A percentile compares a stretch with the other conserved stretches of the same genome.
Evolutionary conservation across 2,797 vertebrate genomes (phyloP).

Genomic region (Dermochelys coriacea): DNA sequence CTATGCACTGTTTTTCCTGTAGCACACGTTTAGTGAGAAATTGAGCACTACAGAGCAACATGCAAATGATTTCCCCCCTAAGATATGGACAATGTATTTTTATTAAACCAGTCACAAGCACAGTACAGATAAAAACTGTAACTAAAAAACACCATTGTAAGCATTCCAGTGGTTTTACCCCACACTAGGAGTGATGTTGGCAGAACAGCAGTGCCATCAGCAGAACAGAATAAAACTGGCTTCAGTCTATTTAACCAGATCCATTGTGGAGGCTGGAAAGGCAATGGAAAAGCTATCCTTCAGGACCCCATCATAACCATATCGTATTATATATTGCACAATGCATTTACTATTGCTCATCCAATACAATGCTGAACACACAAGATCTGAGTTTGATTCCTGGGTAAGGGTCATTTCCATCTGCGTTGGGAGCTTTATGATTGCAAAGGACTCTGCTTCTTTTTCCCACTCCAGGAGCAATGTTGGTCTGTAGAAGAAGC

Average conservation of each 20-base stretch:
- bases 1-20: neutral
- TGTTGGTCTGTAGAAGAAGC: neutral
- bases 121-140: neutral
- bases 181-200: neutral
- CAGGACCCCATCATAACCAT: accelerated
- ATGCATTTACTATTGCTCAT: neutral
- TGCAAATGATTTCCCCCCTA: neutral
- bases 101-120: neutral
- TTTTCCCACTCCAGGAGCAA: neutral
- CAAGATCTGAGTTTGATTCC: neutral
- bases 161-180: neutral
- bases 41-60: neutral
- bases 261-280: neutral
- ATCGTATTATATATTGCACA: neutral
- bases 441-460: neutral
- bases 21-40: neutral
- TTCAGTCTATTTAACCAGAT: neutral
- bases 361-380: neutral
- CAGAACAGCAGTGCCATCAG: neutral
- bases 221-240: accelerated
- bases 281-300: too few relatives aligned
- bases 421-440: neutral
- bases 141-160: neutral
- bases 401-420: neutral
- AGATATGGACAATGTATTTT: neutral